Evolutionary conservation across 2,888 invertebrate species (phyloP).

Genomic region (Leucoma salicis): DNA sequence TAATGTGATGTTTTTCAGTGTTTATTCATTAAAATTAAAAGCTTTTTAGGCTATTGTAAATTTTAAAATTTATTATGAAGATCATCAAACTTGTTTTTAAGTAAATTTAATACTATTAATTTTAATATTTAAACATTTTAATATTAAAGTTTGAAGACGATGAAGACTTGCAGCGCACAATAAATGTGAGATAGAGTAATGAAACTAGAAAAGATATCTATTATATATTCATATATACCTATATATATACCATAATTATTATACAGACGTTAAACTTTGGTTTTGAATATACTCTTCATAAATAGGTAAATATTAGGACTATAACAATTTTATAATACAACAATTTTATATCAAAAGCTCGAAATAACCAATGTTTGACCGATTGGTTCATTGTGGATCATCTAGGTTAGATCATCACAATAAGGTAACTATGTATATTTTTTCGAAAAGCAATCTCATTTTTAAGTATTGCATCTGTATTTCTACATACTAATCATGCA

Average conservation of each 20-base stretch:
- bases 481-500: too few relatives aligned
- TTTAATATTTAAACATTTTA: constrained; percentile 33
- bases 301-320: too few relatives aligned
- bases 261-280: constrained; percentile 21
- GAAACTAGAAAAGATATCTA: constrained; percentile 53
- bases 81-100: constrained; percentile 22
- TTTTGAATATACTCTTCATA: constrained; percentile 32
- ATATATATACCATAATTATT: constrained; percentile 34
- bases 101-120: constrained; percentile 11
- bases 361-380: constrained; percentile 9
- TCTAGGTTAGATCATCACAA: too few relatives aligned
- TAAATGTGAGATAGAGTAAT: constrained; percentile 70
- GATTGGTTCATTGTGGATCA: constrained; percentile 4
- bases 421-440: too few relatives aligned
- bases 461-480: too few relatives aligned
- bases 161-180: constrained; percentile 77
- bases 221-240: constrained; percentile 43
- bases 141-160: constrained; percentile 48
- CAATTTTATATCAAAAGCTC: constrained; percentile 25
- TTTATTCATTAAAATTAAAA: constrained; percentile 1
- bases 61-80: constrained; percentile 10
- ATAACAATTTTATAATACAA: too few relatives aligned
- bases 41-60: constrained; percentile 6
- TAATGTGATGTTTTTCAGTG: not conserved
- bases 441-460: too few relatives aligned